Base-by-base conservation (phyloP, 2,888 invertebrate genomes). In the Thyatira batis region DNA sequence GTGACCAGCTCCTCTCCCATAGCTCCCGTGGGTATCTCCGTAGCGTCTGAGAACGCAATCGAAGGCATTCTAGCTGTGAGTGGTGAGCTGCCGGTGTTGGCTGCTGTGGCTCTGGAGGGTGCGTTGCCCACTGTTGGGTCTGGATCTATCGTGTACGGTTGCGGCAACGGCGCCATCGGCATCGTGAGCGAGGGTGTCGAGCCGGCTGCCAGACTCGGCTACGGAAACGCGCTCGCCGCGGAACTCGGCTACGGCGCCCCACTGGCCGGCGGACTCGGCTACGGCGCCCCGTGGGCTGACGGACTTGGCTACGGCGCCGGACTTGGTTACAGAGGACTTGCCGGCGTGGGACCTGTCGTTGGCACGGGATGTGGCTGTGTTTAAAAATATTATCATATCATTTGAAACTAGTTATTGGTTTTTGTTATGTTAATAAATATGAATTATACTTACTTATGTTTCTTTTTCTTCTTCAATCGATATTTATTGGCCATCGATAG, bases 41-140 rank as follows among this genome's bases (percentile, higher is more conserved):
- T 81, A 2, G 43, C 70, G 8, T 84, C 84, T 4, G 80, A 85
- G 53, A 81, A 82, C 52, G 71, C 61, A 3, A 77, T 80, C 11
- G 69, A 73, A 49, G 82, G 82, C 0, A 48, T 66, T 25, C 44
- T 82, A 3, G 48, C 55, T 20, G 69, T 76, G 1, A 61, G 59
- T 23, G 82, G 82, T 4, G 61, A 76, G 45, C 57, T 82, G 57
- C 82, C 82, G 17, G 73, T 78, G 65, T 49, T 82, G 49, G 71
- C 78, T 8, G 67, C 75, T 39, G 73, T 78, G 20, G 71, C 57
- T 4, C 30, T 81, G 20, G 76, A 82, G 8, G 82, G 80, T 0
- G 54, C 64, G 8, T 49, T 78, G 43, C 71, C 76, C 0, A 61
- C 71, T 11, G 66, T 61, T 53, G 82, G 80, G 0, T 61, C 67